These are phyloP conservation scores for Myiotriccus ornatus DNA, from an alignment of 2,797 vertebrate species.

Conservation along the genomic window DNA sequence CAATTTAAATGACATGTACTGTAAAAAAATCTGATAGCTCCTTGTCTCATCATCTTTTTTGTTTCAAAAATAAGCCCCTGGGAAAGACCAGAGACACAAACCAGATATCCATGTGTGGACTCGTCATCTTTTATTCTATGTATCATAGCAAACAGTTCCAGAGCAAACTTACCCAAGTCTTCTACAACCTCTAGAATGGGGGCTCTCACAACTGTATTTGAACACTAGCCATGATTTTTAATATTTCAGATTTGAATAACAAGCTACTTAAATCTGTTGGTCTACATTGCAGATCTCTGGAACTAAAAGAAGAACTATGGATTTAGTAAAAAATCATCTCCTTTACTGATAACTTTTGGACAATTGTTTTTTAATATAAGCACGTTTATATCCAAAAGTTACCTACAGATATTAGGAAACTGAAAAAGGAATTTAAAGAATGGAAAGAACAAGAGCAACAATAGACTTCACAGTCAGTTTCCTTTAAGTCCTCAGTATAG, in stretches of 20 bases:
- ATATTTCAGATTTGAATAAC: background rate
- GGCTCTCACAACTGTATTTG: background rate
- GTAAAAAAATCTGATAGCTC: background rate
- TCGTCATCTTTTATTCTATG: background rate
- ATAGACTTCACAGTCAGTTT: conserved; percentile 65
- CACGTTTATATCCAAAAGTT: conserved; percentile 32
- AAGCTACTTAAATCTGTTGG: background rate
- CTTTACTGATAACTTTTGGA: background rate
- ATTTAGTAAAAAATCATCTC: background rate
- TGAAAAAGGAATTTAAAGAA: conserved; percentile 53
- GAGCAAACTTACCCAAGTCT: background rate
- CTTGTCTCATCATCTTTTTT: background rate
- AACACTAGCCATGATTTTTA: background rate
- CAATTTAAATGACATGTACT: background rate
- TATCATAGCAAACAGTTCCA: background rate
- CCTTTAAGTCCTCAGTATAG: conserved; percentile 60
- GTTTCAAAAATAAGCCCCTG: background rate
- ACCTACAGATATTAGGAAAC: conserved; percentile 26
- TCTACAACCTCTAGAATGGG: background rate
- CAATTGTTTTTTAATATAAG: conserved; percentile 43
- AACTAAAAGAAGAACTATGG: background rate
- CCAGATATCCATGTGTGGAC: background rate
- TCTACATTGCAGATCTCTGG: background rate
- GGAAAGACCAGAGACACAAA: background rate
- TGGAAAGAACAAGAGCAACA: conserved; percentile 50